Evolutionary conservation across 2,888 invertebrate genomes (phyloP).

Genomic region (Helleia helle): DNA sequence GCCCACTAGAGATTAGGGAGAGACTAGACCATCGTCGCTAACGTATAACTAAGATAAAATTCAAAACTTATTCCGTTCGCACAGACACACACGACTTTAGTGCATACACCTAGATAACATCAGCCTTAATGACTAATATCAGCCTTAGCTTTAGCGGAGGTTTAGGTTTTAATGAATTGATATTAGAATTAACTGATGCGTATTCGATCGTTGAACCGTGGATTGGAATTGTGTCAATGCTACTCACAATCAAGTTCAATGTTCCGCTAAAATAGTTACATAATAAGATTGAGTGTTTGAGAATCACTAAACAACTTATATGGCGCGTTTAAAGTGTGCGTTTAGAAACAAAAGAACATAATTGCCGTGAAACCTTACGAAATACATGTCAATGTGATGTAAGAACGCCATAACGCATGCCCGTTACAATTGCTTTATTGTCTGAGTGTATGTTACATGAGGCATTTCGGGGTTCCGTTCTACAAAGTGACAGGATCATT

Average conservation of each 20-base stretch:
- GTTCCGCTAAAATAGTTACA: slow-evolving; percentile 24
- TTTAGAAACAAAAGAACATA: slow-evolving; percentile 5
- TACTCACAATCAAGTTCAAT: slow-evolving; percentile 46
- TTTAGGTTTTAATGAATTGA: neutral
- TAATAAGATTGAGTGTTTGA: slow-evolving; percentile 10
- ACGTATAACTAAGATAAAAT: no score
- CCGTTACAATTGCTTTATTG: neutral
- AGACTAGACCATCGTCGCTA: no score
- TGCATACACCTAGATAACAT: no score
- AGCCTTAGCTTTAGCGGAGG: no score
- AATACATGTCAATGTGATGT: neutral
- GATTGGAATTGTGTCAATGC: slow-evolving; percentile 50
- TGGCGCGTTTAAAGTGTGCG: slow-evolving; percentile 17
- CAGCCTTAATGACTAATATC: no score
- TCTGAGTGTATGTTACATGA: no score
- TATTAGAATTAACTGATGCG: slow-evolving; percentile 10
- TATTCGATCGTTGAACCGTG: slow-evolving; percentile 45
- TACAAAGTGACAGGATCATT: neutral
- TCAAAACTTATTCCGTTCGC: no score
- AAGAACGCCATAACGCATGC: neutral
- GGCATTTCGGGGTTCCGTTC: no score
- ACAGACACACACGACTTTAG: no score
- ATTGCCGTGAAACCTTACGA: slow-evolving; percentile 5
- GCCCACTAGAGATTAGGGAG: no score
- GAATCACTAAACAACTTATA: slow-evolving; percentile 7